Percentiles rank a stretch among this genome's conserved stretches.
Conservation (phyloP, 2,113 vertebrate genomes). For the Hippocampus guttulatus region DNA sequence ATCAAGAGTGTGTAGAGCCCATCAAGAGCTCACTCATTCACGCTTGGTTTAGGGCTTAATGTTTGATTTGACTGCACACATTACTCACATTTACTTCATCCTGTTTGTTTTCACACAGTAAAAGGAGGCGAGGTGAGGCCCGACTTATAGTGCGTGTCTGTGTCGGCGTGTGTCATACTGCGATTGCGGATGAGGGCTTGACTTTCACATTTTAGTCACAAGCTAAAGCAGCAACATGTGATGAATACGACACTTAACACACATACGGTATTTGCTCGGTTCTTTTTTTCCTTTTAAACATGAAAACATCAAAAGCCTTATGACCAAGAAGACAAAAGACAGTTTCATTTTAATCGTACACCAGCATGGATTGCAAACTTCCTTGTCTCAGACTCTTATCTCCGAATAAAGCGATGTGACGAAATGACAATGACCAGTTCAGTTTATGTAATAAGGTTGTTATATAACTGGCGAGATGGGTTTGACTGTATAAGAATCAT, state of each 20-base stretch:
- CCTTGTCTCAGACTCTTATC: constrained; percentile 27
- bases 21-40: constrained; percentile 52
- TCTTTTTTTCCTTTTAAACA: not conserved
- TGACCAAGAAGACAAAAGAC: no score
- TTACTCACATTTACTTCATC: constrained; percentile 53
- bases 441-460: not conserved
- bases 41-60: constrained; percentile 60
- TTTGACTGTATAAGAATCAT: not conserved
- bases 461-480: not conserved
- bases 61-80: constrained; percentile 63
- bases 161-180: constrained; percentile 24
- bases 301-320: not conserved
- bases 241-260: not conserved
- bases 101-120: constrained; percentile 52
- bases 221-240: not conserved
- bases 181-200: constrained; percentile 17
- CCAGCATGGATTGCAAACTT: constrained; percentile 8
- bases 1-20: constrained; percentile 25
- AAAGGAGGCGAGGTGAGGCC: constrained; percentile 25
- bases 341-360: not conserved
- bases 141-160: no score
- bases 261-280: not conserved
- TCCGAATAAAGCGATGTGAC: constrained; percentile 29
- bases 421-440: not conserved
- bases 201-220: constrained; percentile 4